Evolutionary conservation across 2,113 vertebrate species (phyloP).

Genomic region (Aspiorhynchus laticeps): DNA sequence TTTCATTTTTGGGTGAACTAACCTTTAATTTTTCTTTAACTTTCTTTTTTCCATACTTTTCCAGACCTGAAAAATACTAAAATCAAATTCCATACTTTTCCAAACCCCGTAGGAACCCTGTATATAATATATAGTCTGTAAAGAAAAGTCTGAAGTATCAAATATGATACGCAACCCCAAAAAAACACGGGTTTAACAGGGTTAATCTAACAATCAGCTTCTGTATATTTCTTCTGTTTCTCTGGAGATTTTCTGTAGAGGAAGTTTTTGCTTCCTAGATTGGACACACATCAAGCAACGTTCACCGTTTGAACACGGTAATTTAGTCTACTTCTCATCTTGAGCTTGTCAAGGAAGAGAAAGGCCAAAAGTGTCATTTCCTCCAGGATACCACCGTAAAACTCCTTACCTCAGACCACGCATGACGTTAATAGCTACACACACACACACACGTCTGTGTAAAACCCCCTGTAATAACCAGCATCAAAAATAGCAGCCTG

Average conservation of each 20-base stretch:
- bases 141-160: too few relatives aligned
- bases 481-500: constrained; percentile 6
- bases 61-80: too few relatives aligned
- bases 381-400: neutral
- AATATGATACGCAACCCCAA: too few relatives aligned
- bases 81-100: too few relatives aligned
- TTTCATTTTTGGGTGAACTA: too few relatives aligned
- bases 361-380: constrained; percentile 14
- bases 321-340: neutral
- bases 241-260: neutral
- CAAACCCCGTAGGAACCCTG: too few relatives aligned
- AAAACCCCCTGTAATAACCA: neutral
- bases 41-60: too few relatives aligned
- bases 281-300: neutral
- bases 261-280: neutral
- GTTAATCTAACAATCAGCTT: too few relatives aligned
- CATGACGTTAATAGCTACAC: neutral
- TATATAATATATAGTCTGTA: too few relatives aligned
- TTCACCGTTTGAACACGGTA: neutral
- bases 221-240: neutral
- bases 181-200: too few relatives aligned
- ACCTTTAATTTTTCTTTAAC: too few relatives aligned
- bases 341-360: constrained; percentile 4
- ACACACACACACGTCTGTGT: neutral
- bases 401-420: neutral